These are phyloP conservation scores for Willisornis vidua DNA, from an alignment of 2,113 vertebrate genomes.

Conservation along the genomic window DNA sequence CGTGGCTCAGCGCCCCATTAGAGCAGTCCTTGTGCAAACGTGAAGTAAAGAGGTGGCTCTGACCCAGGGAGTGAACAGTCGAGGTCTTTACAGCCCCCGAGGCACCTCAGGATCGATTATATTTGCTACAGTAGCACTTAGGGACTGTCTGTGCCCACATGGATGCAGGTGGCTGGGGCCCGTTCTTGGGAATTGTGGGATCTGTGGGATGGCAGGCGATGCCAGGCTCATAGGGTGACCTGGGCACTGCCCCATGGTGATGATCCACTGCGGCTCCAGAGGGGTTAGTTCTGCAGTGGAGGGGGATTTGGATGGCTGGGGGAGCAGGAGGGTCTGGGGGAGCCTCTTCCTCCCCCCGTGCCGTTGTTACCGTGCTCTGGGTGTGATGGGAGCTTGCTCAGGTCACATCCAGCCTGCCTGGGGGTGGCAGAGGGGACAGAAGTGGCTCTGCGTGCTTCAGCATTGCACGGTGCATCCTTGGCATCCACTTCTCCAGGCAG, in stretches of 20 bases:
- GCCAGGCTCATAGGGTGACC: neutral
- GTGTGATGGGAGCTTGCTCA: neutral
- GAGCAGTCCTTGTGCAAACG: conserved; percentile 14
- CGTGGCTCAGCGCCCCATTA: conserved; percentile 17
- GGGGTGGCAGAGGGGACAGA: neutral
- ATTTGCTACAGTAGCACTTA: conserved; percentile 9
- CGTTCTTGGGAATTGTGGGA: neutral
- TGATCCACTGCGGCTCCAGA: neutral
- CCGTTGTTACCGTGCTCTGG: accelerated
- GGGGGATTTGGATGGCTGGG: neutral
- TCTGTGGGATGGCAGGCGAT: accelerated
- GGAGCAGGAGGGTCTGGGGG: neutral
- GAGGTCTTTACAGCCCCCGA: neutral
- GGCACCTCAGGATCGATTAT: neutral
- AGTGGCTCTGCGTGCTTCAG: neutral
- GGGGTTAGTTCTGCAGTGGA: accelerated
- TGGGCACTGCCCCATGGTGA: accelerated
- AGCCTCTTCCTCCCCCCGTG: neutral
- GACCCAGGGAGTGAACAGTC: neutral
- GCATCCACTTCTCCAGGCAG: accelerated
- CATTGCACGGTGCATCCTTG: accelerated
- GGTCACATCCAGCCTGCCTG: neutral
- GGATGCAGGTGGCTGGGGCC: neutral
- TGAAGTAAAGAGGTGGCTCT: neutral
- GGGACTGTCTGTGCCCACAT: neutral